These are phyloP conservation scores for Austrolebias charrua DNA, from an alignment of 2,797 vertebrate species.

Conservation along the genomic window DNA sequence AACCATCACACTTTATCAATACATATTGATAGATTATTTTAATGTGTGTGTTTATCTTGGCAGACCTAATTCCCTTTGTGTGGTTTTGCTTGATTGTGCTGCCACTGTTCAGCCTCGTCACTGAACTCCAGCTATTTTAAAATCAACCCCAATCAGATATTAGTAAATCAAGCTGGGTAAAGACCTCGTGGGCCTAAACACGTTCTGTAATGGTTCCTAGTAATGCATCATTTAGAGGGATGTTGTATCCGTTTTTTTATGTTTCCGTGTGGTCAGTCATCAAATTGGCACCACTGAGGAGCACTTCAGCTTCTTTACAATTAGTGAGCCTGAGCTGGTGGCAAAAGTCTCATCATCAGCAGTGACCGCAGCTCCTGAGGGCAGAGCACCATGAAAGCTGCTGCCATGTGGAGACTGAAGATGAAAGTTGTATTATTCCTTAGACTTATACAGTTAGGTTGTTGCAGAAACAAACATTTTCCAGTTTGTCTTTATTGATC, in stretches of 20 bases:
- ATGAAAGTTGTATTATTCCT: neutral
- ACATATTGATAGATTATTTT: too few species aligned
- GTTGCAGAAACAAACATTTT: neutral
- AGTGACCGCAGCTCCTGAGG: conserved; percentile 32
- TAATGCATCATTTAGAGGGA: conserved; percentile 19
- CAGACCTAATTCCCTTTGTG: neutral
- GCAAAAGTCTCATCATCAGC: conserved; percentile 18
- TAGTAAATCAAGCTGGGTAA: conserved; percentile 1
- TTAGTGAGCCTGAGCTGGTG: conserved; percentile 36
- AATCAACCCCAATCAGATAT: neutral
- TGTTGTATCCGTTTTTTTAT: conserved; percentile 17
- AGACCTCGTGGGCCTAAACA: conserved; percentile 1
- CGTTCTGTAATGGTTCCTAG: conserved; percentile 19
- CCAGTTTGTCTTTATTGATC: too few species aligned
- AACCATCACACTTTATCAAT: too few species aligned
- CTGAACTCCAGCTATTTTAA: neutral
- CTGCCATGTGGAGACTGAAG: neutral
- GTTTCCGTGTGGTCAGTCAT: conserved; percentile 32
- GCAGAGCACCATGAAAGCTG: neutral
- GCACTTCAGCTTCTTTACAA: conserved; percentile 50
- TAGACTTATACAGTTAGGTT: conserved; percentile 12
- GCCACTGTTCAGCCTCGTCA: neutral
- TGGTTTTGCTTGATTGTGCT: neutral
- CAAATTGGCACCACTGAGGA: conserved; percentile 48
- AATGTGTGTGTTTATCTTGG: too few species aligned